Base-by-base conservation (phyloP, 2,888 invertebrate species). In the Amphipyra berbera region DNA sequence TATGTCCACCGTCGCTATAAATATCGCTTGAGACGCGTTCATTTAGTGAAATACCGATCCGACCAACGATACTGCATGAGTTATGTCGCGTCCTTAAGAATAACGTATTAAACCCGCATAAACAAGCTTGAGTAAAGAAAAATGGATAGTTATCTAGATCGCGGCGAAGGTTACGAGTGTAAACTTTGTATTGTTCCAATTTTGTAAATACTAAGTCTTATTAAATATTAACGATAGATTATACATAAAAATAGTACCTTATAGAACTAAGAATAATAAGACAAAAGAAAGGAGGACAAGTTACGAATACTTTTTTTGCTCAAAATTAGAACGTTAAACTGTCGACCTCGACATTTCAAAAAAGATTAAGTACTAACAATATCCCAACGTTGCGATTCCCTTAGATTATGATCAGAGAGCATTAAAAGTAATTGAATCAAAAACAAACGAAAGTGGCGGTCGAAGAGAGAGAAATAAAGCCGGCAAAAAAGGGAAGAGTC, bases 31-130 rank as follows among this genome's bases (percentile, higher is more conserved):
- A 86, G 88, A 88, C 87, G 89, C 93, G 92, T 93, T 94, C 93
- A 92, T 94, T 94, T 94, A 92, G 92, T 91, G 89, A 91, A 92
- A 93, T 93, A 90, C 92, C 92, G 94, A 94, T 94, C 88, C 80
- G 73, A 84, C 82, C 79, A 78, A 85, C 88, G 94, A 94, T 94
- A 94, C 88, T 81, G 87, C 83, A 93, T 93, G 93, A 94, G 84
- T 91, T 92, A 94, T 93, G 83, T 82, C 78, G 84, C 85, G 88
- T 90, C 90, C 88, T 88, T 88, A 88, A 86, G 88, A 89, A 92
- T 90, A 89, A 87, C 85, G 85, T 84, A 85, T 86, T 86, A 82
- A 84, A 88, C 82, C 81, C 79, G 83, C 81, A 85, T 87, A 85
- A 86, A 87, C 82, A 87, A 86, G 84, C 86, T 81, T 82, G 80